These are phyloP conservation scores for Dryococelus australis DNA, from an alignment of 2,888 invertebrate genomes.

Conservation along the genomic window DNA sequence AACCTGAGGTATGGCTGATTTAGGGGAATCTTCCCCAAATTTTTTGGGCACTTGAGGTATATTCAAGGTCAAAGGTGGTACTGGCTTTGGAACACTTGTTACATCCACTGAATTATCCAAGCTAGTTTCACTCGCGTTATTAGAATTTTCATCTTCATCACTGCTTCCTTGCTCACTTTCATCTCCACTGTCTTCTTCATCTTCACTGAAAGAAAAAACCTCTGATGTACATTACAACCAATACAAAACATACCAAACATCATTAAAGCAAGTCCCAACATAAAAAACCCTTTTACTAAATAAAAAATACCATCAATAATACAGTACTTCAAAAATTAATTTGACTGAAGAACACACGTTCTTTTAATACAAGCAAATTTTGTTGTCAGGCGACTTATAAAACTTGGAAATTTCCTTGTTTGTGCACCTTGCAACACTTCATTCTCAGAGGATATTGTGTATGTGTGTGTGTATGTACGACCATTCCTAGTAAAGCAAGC, in stretches of 20 bases:
- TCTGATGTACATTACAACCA: constrained; percentile 4
- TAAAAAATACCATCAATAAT: too few species aligned
- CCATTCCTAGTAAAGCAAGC: too few species aligned
- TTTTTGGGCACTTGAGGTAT: background rate
- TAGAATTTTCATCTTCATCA: constrained; percentile 25
- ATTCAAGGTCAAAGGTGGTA: background rate
- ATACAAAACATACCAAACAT: background rate
- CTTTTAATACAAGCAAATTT: too few species aligned
- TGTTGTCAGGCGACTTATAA: too few species aligned
- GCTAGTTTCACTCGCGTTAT: constrained; percentile 49
- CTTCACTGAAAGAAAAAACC: constrained; percentile 19
- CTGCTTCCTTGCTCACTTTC: constrained; percentile 49
- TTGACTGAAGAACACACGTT: too few species aligned
- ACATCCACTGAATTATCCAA: background rate
- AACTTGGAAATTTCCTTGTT: too few species aligned
- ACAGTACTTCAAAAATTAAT: too few species aligned
- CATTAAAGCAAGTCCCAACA: background rate
- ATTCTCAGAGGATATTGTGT: too few species aligned
- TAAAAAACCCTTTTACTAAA: too few species aligned
- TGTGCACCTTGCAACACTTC: too few species aligned
- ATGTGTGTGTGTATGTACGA: too few species aligned
- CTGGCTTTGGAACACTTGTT: background rate
- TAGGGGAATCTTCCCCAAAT: constrained; percentile 3
- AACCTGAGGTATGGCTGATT: constrained; percentile 8
- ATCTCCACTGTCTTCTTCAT: constrained; percentile 52